Conservation (phyloP, 2,113 vertebrate genomes). For the Isurus oxyrinchus region DNA sequence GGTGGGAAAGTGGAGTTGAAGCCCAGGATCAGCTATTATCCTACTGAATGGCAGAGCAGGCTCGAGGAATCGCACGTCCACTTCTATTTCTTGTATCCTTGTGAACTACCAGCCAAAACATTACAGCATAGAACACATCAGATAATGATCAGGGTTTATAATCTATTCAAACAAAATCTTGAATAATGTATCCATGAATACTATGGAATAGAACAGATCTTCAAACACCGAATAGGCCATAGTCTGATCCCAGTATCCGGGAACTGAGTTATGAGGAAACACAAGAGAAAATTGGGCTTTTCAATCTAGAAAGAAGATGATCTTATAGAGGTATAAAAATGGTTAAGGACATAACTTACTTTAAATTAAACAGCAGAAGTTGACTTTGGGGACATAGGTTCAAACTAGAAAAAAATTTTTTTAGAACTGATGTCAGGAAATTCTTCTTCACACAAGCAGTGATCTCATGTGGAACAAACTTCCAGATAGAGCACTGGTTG, state of each 20-base stretch:
- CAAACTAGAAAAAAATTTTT: neutral
- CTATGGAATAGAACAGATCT: neutral
- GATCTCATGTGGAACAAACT: neutral
- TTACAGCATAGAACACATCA: neutral
- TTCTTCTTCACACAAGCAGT: no score
- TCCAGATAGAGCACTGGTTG: neutral
- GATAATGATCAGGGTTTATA: neutral
- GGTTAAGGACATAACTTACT: neutral
- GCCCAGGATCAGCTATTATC: no score
- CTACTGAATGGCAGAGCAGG: no score
- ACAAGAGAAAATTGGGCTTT: neutral
- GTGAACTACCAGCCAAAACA: no score
- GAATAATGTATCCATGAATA: neutral
- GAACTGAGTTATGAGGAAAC: neutral
- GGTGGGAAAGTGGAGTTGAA: no score
- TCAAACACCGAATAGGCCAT: neutral
- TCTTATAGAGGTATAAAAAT: neutral
- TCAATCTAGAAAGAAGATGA: neutral
- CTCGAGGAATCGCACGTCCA: no score
- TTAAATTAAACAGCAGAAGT: neutral
- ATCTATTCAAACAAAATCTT: neutral
- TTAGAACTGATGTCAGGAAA: neutral
- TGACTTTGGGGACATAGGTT: neutral
- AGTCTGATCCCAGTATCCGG: neutral
- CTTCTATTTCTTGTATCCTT: no score